Evolutionary conservation across 2,113 vertebrate genomes (phyloP), one percentile per base, ranked within the genome.

Genomic region (Panthera tigris): DNA sequence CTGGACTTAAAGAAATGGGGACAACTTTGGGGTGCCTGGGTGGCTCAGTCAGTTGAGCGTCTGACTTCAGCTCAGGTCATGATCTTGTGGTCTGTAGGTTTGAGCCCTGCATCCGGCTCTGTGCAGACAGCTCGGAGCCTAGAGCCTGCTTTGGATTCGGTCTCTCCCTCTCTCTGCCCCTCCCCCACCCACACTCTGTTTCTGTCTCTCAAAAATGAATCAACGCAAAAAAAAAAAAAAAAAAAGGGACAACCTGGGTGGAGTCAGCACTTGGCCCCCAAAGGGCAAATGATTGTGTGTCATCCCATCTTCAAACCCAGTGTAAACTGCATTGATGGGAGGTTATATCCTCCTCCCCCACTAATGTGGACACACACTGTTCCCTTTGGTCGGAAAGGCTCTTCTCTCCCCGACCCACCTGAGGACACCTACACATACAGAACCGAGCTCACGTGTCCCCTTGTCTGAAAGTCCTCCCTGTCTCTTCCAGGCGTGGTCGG

Each of bases 321-420:
- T 8, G 8, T 29, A 41, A 69, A 71, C 14, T 31, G 4, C 61
- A 18, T 0, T 4, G 29, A 16, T 12, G 4, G 10, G 45, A 55
- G 4, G 19, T n/a, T n/a, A 48, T 25, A 29, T 52, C 15, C 63
- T 21, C 14, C 57, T 23, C 16, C 5, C 48, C 19, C 76, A 2
- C 3, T 63, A 9, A 55, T 2, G 10, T 1, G 7, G 2, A 25
- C 21, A 12, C 1, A 39, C 21, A 25, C n/a, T 7, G 10, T 36
- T 91, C 78, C 90, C 63, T 36, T 33, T 29, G 25, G 52, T 21
- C 39, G 31, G 39, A 85, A 48, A 15, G 13, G 41, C 2, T 52
- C 21, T 74, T 74, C 73, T 50, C 57, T 91, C 39, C 41, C 36
- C 5, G 2, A 5, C 12, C 13, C 39, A 50, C 25, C 31, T 12